Base-by-base conservation (phyloP, 64 coral and sea anemone genomes). In the Orbicella faveolata region DNA sequence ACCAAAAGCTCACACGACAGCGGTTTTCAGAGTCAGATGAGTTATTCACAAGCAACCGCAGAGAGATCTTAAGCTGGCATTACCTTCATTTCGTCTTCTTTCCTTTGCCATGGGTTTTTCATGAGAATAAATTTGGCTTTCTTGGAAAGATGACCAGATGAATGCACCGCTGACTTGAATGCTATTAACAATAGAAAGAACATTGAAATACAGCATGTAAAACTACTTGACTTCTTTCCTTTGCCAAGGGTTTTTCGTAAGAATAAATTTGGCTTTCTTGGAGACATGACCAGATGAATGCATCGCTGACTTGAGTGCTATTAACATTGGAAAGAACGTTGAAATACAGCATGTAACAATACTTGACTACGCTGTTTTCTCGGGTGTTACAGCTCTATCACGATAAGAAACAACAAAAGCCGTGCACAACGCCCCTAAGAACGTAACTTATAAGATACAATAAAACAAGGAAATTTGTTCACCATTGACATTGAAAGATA, bases 401-500 rank as follows among this genome's bases (percentile, higher is more conserved):
- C 9, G 1, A 30, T 30, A 30, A 30, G 30, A 6, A n/a, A 8
- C 9, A 2, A 21, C 21, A 70, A 26, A 70, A 70, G 25, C 21
- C 10, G 20, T 15, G 25, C 2, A 70, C 67, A 5, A 7, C n/a
- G 30, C 25, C 64, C 6, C 18, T 6, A 19, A 67, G 21, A 19
- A 70, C 21, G 9, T 7, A 26, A 23, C 25, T 23, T 11, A 70
- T 5, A 25, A 70, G 11, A 26, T 11, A 11, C 21, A 25, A 70
- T n/a, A 19, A 78, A 78, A 77, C 4, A 51, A 44, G 5, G 39
- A 86, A 86, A 70, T 17, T 68, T 34, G 78, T 66, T 51, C 54
- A 93, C 91, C 91, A 54, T 76, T 80, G 18, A 68, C 87, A 36
- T 83, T 89, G 34, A 93, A 93, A 55, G 91, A 75, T 19, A 93